These are phyloP conservation scores for Hyposoter didymator DNA, from an alignment of 2,888 invertebrate species.

Conservation along the genomic window DNA sequence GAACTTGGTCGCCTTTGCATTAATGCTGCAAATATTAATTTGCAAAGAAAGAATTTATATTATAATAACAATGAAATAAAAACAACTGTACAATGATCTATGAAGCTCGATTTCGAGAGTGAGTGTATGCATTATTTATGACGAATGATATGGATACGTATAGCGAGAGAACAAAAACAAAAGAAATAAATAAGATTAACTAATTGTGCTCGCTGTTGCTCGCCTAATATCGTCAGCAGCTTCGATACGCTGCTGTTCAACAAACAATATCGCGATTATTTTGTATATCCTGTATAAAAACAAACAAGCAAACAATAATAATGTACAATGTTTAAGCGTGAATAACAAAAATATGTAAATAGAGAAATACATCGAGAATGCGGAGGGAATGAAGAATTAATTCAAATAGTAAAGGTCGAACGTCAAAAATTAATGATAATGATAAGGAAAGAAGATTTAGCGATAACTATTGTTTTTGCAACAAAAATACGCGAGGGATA, in stretches of 20 bases:
- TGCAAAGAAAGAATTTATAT: slow-evolving; percentile 43
- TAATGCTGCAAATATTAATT: slow-evolving; percentile 55
- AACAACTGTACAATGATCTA: slow-evolving; percentile 43
- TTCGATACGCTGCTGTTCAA: slow-evolving; percentile 54
- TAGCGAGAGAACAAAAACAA: slow-evolving; percentile 37
- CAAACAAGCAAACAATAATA: slow-evolving; percentile 42
- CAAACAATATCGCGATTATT: slow-evolving; percentile 46
- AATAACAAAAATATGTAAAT: slow-evolving; percentile 39
- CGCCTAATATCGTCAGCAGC: slow-evolving; percentile 55
- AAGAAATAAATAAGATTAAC: slow-evolving; percentile 9
- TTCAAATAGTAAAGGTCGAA: not conserved
- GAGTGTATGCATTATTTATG: slow-evolving; percentile 50
- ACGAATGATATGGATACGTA: slow-evolving; percentile 46
- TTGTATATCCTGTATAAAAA: slow-evolving; percentile 62
- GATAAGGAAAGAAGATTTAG: not conserved
- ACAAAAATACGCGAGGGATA: slow-evolving; percentile 9
- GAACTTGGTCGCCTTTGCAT: slow-evolving; percentile 74
- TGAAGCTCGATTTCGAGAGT: slow-evolving; percentile 35
- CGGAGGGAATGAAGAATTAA: slow-evolving; percentile 7
- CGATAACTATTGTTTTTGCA: not conserved
- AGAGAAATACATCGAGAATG: slow-evolving; percentile 37
- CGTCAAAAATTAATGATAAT: not conserved
- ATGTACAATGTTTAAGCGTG: slow-evolving; percentile 42
- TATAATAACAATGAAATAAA: slow-evolving; percentile 40
- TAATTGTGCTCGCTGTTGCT: slow-evolving; percentile 51